phyloP scores from a whole-genome alignment of 2,888 invertebrate species.

The Laothoe populi region DNA sequence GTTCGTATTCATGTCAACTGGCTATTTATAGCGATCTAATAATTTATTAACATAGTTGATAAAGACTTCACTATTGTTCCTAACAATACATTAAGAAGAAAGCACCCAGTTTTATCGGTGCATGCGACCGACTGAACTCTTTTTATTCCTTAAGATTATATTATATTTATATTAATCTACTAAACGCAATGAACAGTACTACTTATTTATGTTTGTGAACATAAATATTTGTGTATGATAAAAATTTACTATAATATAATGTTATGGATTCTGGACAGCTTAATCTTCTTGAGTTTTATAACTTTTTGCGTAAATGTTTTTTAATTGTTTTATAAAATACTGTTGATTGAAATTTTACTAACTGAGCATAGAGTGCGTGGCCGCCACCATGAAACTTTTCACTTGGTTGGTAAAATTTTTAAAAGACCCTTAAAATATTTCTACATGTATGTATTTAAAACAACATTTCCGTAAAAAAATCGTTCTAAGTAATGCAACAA shows the following conservation, averaged over 20 bases:
- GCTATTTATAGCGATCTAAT: slow-evolving; percentile 66
- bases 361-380: slow-evolving; percentile 61
- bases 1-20: slow-evolving; percentile 54
- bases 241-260: too few relatives aligned
- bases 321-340: background rate
- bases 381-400: slow-evolving; percentile 77
- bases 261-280: too few relatives aligned
- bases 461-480: too few relatives aligned
- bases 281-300: too few relatives aligned
- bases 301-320: background rate
- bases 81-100: slow-evolving; percentile 26
- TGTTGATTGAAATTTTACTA: slow-evolving; percentile 56
- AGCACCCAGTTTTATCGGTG: slow-evolving; percentile 11
- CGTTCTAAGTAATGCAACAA: too few relatives aligned
- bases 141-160: background rate
- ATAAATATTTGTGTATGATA: background rate
- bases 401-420: slow-evolving; percentile 48
- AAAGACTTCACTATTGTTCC: slow-evolving; percentile 50
- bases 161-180: background rate
- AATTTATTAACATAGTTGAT: slow-evolving; percentile 60
- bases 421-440: slow-evolving; percentile 16
- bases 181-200: background rate
- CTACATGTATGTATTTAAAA: background rate
- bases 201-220: background rate
- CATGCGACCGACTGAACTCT: slow-evolving; percentile 1